phyloP scores from a whole-genome alignment of 2,797 vertebrate genomes.

The Lepidocolaptes lacrymiger region DNA sequence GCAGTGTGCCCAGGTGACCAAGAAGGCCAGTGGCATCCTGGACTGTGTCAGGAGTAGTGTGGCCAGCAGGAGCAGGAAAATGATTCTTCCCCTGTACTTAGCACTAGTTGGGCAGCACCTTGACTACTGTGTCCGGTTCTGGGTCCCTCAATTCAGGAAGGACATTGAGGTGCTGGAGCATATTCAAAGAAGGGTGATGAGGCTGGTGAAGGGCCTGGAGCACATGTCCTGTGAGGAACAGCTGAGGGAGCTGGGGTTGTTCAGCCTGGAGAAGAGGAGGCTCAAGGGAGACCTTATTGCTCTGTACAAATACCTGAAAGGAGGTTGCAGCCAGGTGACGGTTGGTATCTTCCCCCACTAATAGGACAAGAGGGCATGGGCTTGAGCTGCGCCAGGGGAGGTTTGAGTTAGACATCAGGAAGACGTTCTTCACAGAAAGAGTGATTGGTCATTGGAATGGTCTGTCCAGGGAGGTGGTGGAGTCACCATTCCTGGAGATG shows the following conservation, averaged over 20 bases:
- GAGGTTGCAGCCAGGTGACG: background rate
- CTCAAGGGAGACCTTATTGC: background rate
- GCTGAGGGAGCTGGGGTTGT: background rate
- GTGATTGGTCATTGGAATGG: background rate
- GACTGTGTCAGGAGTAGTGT: background rate
- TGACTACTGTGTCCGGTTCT: background rate
- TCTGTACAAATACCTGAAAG: background rate
- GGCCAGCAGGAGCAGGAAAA: background rate
- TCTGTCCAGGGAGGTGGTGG: background rate
- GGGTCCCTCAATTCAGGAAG: background rate
- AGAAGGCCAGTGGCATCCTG: background rate
- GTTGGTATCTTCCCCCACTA: background rate
- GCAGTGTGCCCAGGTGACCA: background rate
- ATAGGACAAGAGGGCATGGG: background rate
- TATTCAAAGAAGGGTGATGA: background rate
- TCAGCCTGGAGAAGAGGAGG: background rate
- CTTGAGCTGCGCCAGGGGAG: background rate
- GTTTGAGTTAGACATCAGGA: background rate
- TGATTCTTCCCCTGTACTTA: background rate
- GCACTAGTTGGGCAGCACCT: background rate
- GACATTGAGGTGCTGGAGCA: background rate
- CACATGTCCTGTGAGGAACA: background rate
- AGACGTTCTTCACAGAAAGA: background rate
- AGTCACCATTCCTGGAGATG: background rate
- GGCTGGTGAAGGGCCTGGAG: background rate